Evolutionary conservation across 2,113 vertebrate genomes (phyloP).

Genomic region (Cairina moschata): DNA sequence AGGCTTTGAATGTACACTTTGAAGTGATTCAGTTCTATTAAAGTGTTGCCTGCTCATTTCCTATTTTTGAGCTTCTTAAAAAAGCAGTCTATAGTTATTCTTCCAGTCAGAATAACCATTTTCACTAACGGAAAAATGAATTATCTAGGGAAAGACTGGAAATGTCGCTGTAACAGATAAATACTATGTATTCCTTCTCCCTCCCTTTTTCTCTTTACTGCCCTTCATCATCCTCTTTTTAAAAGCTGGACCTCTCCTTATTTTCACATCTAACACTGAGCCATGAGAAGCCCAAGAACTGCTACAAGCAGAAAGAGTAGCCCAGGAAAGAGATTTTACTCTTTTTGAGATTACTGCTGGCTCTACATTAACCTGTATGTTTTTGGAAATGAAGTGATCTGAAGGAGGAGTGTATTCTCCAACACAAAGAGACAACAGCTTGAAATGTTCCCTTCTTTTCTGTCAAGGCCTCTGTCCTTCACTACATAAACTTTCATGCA

Average conservation of each 20-base stretch:
- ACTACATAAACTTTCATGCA: neutral
- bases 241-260: neutral
- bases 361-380: neutral
- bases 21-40: constrained; percentile 46
- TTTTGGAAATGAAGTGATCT: neutral
- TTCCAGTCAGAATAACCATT: constrained; percentile 44
- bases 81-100: constrained; percentile 35
- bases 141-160: constrained; percentile 7
- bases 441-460: neutral
- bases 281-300: neutral
- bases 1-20: constrained; percentile 32
- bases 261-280: neutral
- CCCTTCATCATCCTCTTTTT: neutral
- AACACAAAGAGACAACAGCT: neutral
- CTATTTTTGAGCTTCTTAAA: constrained; percentile 39
- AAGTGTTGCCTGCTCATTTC: constrained; percentile 27
- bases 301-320: neutral
- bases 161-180: neutral
- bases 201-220: neutral
- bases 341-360: neutral
- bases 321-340: neutral
- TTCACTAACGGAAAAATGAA: constrained; percentile 44
- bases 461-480: neutral
- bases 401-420: neutral
- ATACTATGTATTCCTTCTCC: neutral